Evolutionary conservation across 2,888 invertebrate genomes (phyloP), one percentile per base, ranked within the genome.

Genomic region (Pasiphila rectangulata): DNA sequence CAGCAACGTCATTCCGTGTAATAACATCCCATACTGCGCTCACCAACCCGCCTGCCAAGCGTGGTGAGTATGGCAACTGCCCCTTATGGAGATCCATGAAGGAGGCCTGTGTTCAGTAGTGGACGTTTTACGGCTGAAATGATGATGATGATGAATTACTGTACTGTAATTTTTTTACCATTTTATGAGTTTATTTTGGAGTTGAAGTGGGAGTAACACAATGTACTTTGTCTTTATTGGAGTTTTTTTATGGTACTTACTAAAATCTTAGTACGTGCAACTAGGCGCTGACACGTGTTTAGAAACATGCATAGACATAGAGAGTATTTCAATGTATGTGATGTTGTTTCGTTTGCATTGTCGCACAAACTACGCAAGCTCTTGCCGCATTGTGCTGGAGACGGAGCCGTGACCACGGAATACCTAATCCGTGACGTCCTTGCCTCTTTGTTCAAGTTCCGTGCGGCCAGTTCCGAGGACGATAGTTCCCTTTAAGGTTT

Each of bases 361-460:
- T 40, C 20, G 17, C 23, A 13, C 23, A 35, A 10, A 34, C 34
- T 41, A 48, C 37, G 20, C 27, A 48, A 42, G 15, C 32, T 19
- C 30, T 20, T 52, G 41, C 25, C 30, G 51, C 54, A 72, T 79
- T 79, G 72, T 79, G 55, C 46, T 38, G 41, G 56, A 49, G 56
- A 59, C 59, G 47, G 58, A 50, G 48, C 63, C 79, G 72, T 79
- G 30, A 30, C 30, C 9, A 16, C 30, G 9, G 16, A 17, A 4
- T 4, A n/a, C 16, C 9, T 17, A 5, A 17, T 9, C 30, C 17
- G 30, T 30, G 74, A 75, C 78, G 80, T 75, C 80, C 80, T 79
- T 79, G 78, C 63, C 56, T 59, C 69, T 69, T 75, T 79, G 75
- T 75, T 47, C 54, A 52, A 47, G 59, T 59, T 54, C 61, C 54